Evolutionary conservation across 2,797 vertebrate genomes (phyloP).

Genomic region (Pantherophis alleghaniensis): DNA sequence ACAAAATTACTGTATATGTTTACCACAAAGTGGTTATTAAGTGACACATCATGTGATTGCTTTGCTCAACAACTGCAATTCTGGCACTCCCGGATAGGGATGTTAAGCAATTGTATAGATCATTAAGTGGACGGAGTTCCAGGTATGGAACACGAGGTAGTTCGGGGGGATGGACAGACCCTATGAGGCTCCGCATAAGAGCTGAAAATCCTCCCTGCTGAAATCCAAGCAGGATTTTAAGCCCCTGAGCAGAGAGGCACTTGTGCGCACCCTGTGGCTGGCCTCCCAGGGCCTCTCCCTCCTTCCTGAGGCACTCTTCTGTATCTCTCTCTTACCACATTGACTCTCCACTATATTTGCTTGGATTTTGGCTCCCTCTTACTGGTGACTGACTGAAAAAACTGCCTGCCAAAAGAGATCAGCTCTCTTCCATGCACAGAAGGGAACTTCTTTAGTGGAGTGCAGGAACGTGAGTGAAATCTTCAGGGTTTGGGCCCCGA

Average conservation of each 20-base stretch:
- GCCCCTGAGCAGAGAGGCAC: not conserved
- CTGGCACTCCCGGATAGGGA: not conserved
- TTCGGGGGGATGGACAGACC: fast-evolving
- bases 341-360: not conserved
- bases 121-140: not conserved
- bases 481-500: not conserved
- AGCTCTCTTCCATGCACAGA: not conserved
- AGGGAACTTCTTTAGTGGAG: not conserved
- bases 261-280: not conserved
- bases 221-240: not conserved
- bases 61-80: not conserved
- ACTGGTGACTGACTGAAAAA: not conserved
- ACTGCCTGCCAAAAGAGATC: not conserved
- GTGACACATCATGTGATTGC: not conserved
- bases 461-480: not conserved
- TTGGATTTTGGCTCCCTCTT: not conserved
- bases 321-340: not conserved
- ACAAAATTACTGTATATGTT: not conserved
- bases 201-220: not conserved
- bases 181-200: not conserved
- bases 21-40: not conserved
- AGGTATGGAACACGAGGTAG: not conserved
- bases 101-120: not conserved
- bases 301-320: not conserved
- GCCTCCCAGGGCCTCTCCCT: not conserved